Evolutionary conservation across 2,113 vertebrate species (phyloP).

Genomic region (Gallinago paraguaiae): DNA sequence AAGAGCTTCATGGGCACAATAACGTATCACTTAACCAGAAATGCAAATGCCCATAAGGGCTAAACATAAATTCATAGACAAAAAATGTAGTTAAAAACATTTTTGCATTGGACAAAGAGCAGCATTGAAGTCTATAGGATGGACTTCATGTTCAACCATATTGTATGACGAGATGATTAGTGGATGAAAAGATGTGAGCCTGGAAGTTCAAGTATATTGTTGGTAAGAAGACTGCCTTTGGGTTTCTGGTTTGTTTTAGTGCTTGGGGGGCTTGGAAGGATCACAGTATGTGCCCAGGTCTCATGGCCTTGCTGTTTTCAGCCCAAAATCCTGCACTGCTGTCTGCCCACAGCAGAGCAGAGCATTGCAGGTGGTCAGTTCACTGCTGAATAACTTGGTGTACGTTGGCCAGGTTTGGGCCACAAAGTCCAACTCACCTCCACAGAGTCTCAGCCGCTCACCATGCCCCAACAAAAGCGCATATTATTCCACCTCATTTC

Average conservation of each 20-base stretch:
- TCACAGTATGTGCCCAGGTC: not conserved
- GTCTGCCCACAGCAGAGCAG: not conserved
- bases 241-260: not conserved
- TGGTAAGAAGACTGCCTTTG: not conserved
- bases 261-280: not conserved
- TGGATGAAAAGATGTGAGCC: not conserved
- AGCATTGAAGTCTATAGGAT: not conserved
- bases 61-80: not conserved
- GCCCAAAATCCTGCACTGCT: not conserved
- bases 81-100: not conserved
- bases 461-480: fast-evolving
- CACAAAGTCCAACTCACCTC: not conserved
- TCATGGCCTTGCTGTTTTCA: not conserved
- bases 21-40: not conserved
- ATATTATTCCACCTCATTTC: not conserved
- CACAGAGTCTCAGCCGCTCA: fast-evolving
- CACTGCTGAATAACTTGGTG: not conserved
- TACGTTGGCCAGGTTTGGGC: not conserved
- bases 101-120: not conserved
- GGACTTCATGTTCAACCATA: not conserved
- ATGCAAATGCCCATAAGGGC: not conserved
- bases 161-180: not conserved
- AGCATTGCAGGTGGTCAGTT: not conserved
- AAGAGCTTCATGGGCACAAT: not conserved
- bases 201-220: not conserved